Conservation (phyloP, 1,140 invertebrate species). For the Leptinotarsa lineolata region DNA sequence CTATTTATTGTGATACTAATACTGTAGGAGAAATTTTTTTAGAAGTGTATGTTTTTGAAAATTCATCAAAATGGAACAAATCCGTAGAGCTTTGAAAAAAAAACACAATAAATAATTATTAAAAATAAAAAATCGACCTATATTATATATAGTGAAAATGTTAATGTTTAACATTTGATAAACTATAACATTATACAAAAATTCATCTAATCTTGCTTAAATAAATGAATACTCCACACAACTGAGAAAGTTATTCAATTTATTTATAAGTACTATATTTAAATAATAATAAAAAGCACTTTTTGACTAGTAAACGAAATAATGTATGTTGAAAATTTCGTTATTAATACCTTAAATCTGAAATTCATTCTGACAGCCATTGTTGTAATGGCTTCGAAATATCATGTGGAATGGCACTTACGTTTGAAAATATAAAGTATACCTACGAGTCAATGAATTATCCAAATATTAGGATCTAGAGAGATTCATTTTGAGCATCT, state of each 20-base stretch:
- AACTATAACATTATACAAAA: conserved; percentile 11
- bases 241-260: not conserved
- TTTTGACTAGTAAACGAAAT: conserved; percentile 40
- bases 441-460: not conserved
- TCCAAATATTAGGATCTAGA: not conserved
- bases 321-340: conserved; percentile 1
- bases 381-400: not conserved
- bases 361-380: not conserved
- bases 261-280: conserved; percentile 9
- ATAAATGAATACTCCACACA: not conserved
- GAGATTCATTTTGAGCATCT: conserved; percentile 14
- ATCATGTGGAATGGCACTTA: conserved; percentile 24
- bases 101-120: conserved; percentile 5
- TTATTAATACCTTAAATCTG: not conserved
- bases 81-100: not conserved
- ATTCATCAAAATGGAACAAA: not conserved
- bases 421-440: not conserved
- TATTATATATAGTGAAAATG: not conserved
- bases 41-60: too few relatives aligned
- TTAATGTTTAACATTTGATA: conserved; percentile 10
- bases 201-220: conserved; percentile 10
- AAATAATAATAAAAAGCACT: conserved; percentile 7
- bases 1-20: too few relatives aligned
- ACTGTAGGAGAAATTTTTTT: too few relatives aligned
- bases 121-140: not conserved